Evolutionary conservation across 1,140 invertebrate species (phyloP).

Genomic region (Bombus superbus): DNA sequence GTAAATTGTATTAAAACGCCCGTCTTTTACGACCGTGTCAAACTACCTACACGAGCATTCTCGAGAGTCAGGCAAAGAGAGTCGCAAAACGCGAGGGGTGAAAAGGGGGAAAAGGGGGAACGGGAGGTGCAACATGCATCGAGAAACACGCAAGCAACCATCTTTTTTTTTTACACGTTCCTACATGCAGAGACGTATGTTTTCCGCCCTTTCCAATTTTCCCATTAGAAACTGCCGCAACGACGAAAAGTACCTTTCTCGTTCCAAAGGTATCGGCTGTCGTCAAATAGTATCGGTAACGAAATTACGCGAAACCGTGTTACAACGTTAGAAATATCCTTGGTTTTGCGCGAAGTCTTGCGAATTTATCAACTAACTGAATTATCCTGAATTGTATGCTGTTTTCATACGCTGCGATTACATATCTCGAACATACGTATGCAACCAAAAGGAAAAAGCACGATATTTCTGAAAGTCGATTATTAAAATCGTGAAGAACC

Average conservation of each 20-base stretch:
- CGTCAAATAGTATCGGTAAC: too few species aligned
- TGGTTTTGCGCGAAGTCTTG: too few species aligned
- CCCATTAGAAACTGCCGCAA: background rate
- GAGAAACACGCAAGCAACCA: slow-evolving; percentile 26
- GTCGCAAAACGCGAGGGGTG: slow-evolving; percentile 23
- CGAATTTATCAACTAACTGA: too few species aligned
- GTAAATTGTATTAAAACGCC: slow-evolving; percentile 83
- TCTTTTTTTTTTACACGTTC: background rate
- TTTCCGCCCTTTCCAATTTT: background rate
- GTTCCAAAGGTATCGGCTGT: background rate
- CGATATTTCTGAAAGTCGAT: too few species aligned
- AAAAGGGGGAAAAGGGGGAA: background rate
- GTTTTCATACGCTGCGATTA: too few species aligned
- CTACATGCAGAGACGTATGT: background rate
- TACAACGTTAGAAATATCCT: too few species aligned
- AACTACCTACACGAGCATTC: slow-evolving; percentile 79
- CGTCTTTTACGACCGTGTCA: slow-evolving; percentile 82
- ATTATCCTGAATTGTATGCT: too few species aligned
- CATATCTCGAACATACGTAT: accelerated
- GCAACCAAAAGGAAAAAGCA: too few species aligned
- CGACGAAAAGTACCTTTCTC: background rate
- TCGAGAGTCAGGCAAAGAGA: slow-evolving; percentile 56
- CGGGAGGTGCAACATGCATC: slow-evolving; percentile 23
- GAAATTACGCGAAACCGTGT: too few species aligned
- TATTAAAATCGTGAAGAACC: too few species aligned